A percentile compares a stretch with the other conserved stretches of the same genome.
Evolutionary conservation across 2,113 vertebrate genomes (phyloP).

Genomic region (Podiceps cristatus): DNA sequence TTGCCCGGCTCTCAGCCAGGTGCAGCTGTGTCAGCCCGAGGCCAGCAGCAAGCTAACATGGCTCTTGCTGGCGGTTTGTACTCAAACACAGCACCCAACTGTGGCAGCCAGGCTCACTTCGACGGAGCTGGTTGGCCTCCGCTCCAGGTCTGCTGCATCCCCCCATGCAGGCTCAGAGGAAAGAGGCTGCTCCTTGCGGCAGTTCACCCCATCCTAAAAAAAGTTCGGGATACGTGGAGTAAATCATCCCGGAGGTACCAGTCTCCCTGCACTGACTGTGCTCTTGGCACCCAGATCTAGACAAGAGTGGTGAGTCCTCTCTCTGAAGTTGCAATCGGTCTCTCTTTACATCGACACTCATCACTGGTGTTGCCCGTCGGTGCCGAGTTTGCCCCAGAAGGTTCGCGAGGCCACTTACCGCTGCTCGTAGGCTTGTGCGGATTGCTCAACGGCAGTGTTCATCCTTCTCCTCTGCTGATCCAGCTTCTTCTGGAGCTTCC

Average conservation of each 20-base stretch:
- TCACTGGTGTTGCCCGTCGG: fast-evolving
- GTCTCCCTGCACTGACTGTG: not conserved
- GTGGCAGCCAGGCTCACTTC: not conserved
- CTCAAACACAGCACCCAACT: fast-evolving
- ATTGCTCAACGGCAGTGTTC: slow-evolving; percentile 14
- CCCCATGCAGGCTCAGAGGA: not conserved
- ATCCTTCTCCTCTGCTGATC: slow-evolving; percentile 48
- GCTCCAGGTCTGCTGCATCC: not conserved
- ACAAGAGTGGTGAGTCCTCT: not conserved
- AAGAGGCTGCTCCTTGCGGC: not conserved
- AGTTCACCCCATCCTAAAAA: not conserved
- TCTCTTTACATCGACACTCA: fast-evolving
- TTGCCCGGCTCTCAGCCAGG: not conserved
- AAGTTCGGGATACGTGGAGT: not conserved
- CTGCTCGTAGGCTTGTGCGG: slow-evolving; percentile 42
- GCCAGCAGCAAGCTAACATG: not conserved
- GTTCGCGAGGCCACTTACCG: not conserved
- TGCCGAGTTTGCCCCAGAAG: not conserved
- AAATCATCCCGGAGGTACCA: not conserved
- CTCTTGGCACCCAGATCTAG: not conserved
- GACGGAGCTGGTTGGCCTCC: not conserved
- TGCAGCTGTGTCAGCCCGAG: not conserved
- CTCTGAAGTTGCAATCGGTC: fast-evolving
- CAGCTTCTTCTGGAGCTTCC: slow-evolving; percentile 39
- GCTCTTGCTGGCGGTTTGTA: not conserved